Percentiles rank a stretch among this genome's conserved stretches.
phyloP scores from a whole-genome alignment of 2,797 vertebrate species.

The Coregonus sp. region DNA sequence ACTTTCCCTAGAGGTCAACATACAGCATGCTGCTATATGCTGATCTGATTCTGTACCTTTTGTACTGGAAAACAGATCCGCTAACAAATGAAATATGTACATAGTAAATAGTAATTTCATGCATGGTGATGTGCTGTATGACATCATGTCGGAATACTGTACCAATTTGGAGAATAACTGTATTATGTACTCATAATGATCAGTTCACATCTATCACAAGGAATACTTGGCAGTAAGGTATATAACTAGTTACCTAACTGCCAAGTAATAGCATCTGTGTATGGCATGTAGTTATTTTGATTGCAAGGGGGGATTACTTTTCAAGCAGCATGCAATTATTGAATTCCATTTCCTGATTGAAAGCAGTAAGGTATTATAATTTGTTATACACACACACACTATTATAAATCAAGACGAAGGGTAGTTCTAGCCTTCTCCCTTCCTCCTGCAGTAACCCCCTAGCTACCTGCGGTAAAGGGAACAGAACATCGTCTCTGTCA shows the following conservation, averaged over 20 bases:
- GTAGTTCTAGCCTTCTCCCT: neutral
- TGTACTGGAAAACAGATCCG: neutral
- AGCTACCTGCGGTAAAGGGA: conserved; percentile 1
- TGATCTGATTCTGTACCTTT: neutral
- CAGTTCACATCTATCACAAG: neutral
- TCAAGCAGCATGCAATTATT: neutral
- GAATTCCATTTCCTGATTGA: neutral
- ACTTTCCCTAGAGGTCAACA: neutral
- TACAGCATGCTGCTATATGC: neutral
- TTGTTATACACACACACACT: neutral
- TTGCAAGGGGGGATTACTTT: neutral
- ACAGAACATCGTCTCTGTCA: conserved; percentile 34
- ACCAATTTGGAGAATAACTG: neutral
- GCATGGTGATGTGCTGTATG: neutral
- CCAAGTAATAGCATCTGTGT: neutral
- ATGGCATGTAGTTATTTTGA: neutral
- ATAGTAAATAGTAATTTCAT: neutral
- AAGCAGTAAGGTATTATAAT: neutral
- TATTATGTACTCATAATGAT: neutral
- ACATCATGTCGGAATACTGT: neutral
- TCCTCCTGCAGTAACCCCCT: neutral
- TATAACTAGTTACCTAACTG: neutral
- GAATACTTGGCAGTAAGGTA: neutral
- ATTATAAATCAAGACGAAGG: neutral
- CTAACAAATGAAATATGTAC: no score